Conservation (phyloP, 2,888 invertebrate genomes). For the Leptinotarsa rubiginosa region DNA sequence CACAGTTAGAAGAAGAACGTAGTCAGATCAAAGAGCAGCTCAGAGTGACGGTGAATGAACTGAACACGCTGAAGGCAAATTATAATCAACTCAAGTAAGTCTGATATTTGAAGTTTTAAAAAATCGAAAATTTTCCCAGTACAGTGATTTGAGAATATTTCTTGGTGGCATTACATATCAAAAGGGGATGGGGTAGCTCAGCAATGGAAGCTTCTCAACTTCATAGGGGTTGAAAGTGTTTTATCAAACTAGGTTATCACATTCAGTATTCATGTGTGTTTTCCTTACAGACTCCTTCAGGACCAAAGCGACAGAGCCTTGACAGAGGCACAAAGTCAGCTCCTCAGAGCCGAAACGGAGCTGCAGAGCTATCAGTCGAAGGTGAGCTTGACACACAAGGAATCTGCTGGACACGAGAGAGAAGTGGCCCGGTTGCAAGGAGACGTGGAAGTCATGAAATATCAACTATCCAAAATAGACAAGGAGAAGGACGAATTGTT, state of each 20-base stretch:
- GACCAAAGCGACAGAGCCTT: conserved; percentile 82
- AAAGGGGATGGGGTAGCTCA: background rate
- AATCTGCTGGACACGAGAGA: conserved; percentile 66
- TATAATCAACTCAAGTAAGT: conserved; percentile 73
- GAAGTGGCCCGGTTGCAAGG: conserved; percentile 73
- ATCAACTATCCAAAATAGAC: conserved; percentile 75
- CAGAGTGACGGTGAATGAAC: conserved; percentile 68
- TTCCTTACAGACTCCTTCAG: conserved; percentile 67
- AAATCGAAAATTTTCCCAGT: no score
- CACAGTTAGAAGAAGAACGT: conserved; percentile 70
- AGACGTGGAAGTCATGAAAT: conserved; percentile 74
- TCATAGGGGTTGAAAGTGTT: no score
- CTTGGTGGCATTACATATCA: no score
- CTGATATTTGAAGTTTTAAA: background rate
- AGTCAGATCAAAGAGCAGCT: conserved; percentile 69
- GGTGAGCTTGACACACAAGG: conserved; percentile 47
- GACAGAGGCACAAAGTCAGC: conserved; percentile 76
- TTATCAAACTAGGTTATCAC: no score
- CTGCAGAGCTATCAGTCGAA: conserved; percentile 72
- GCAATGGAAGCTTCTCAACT: no score
- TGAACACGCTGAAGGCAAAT: conserved; percentile 68
- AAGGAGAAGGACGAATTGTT: conserved; percentile 77
- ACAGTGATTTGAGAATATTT: no score
- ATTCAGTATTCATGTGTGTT: no score
- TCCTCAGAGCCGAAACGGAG: conserved; percentile 74